Base-by-base conservation (phyloP, 2,113 vertebrate genomes). In the Vulpes ferrilata region DNA sequence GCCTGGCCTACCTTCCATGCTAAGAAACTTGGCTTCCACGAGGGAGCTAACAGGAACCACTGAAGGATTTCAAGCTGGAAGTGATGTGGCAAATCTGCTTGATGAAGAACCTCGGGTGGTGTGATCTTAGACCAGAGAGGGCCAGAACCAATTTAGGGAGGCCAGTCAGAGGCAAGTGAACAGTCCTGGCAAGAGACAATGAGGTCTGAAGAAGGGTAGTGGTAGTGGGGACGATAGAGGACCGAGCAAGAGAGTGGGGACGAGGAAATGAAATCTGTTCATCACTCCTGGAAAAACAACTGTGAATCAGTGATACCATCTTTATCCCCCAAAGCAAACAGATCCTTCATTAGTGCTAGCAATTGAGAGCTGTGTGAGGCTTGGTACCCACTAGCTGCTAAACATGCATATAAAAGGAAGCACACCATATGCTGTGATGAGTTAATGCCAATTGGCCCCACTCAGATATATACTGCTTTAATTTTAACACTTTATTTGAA, bases 371-470 rank as follows among this genome's bases (percentile, higher is more conserved):
- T 97, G 97, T 98, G 96, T 96, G 97, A 98, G 97, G 97, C 92
- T 98, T 97, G 93, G 97, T 98, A 96, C 97, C 97, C 97, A 98
- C 97, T 98, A 98, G 97, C 97, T 97, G 97, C 97, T 98, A 97
- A 98, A 98, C 97, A 97, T 96, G 97, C 96, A 98, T 97, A 97
- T 98, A 98, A 98, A 98, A 97, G 98, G 97, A 98, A 98, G 98
- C 96, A 86, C 83, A 92, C 97, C 97, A 98, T 98, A 98, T 98
- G 98, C 92, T 97, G 80, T 43, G 90, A 87, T 87, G 97, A 98
- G 97, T 78, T 86, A 65, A 97, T 97, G 97, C 98, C 97, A 98
- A 97, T 97, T 97, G 97, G 97, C 96, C 97, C 97, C 95, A 95
- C 96, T 97, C 95, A 94, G 86, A 98, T 97, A 98, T 98, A 97